These are phyloP conservation scores for Cydia fagiglandana DNA, from an alignment of 1,140 invertebrate genomes.

Conservation along the genomic window DNA sequence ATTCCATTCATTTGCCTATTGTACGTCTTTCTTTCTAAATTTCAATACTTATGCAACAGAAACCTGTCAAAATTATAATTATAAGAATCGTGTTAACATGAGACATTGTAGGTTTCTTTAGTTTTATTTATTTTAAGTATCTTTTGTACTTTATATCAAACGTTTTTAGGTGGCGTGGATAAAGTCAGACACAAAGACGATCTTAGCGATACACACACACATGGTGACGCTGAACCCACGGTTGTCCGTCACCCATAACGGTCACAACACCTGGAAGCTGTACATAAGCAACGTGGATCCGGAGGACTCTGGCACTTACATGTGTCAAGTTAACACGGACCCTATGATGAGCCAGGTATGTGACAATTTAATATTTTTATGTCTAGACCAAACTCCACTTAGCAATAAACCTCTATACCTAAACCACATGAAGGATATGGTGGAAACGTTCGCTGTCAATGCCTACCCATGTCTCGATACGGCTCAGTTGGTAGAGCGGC, in stretches of 20 bases:
- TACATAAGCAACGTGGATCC: constrained; percentile 92
- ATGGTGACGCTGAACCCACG: constrained; percentile 93
- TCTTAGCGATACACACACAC: constrained; percentile 93
- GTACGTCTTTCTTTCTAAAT: too few relatives aligned
- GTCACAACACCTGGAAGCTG: constrained; percentile 94
- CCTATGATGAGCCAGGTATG: constrained; percentile 93
- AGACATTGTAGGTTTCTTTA: not conserved
- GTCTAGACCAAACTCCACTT: too few relatives aligned
- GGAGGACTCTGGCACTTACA: constrained; percentile 89
- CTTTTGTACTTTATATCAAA: not conserved
- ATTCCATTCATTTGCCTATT: too few relatives aligned
- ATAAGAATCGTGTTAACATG: too few relatives aligned
- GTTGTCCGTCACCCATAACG: constrained; percentile 91
- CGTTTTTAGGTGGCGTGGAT: constrained; percentile 91
- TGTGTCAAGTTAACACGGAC: constrained; percentile 95
- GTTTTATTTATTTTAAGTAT: constrained; percentile 5
- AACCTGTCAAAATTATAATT: too few relatives aligned
- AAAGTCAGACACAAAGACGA: constrained; percentile 93
- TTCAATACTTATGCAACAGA: too few relatives aligned
- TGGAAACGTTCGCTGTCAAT: too few relatives aligned
- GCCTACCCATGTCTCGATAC: too few relatives aligned
- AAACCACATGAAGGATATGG: too few relatives aligned
- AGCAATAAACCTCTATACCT: too few relatives aligned
- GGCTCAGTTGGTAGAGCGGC: too few relatives aligned
- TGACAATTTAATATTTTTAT: constrained; percentile 5